Base-by-base conservation (phyloP, 2,888 invertebrate genomes). In the Dasysyrphus albostriatus region DNA sequence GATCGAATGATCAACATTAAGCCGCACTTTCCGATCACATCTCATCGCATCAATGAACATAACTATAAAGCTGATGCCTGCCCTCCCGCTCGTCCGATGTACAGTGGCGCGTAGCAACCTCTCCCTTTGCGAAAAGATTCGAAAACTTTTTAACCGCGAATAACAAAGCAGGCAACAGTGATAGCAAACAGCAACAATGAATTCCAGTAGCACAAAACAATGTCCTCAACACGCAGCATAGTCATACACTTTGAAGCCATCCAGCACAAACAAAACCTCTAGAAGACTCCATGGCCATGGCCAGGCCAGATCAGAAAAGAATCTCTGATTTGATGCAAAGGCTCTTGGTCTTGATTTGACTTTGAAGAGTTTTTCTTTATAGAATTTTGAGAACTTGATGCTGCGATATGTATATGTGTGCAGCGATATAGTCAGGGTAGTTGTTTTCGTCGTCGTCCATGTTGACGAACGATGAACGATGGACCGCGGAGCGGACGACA, bases 341-440 rank as follows among this genome's bases (percentile, higher is more conserved):
- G 77, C 81, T 49, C 63, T 32, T 19, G 61, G 61, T 61, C 42
- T 88, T 88, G 89, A 88, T 89, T 89, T 89, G 88, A 89, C 88
- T 89, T 89, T 88, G 88, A 88, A 88, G 87, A 88, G 89, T 85
- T 89, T 88, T 87, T 88, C 75, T 84, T 85, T 19, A 29, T 58
- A 29, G 16, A 16, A 54, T 24, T n/a, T 69, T 69, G 24, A 39
- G 24, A 61, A 37, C 24, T 42, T 37, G 67, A 5, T 61, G 47
- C 29, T 10, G 34, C 44, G 65, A 5, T 39, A 1, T 37, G 19
- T 32, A 1, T n/a, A 32, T 73, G 14, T 42, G 65, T 59, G 29
- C 14, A 44, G 44, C 7, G 7, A 12, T 12, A n/a, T n/a, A n/a
- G n/a, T n/a, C n/a, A n/a, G n/a, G n/a, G n/a, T n/a, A 42, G n/a